Evolutionary conservation across 2,113 vertebrate species (phyloP).

Genomic region (Cheirogaleus medius): DNA sequence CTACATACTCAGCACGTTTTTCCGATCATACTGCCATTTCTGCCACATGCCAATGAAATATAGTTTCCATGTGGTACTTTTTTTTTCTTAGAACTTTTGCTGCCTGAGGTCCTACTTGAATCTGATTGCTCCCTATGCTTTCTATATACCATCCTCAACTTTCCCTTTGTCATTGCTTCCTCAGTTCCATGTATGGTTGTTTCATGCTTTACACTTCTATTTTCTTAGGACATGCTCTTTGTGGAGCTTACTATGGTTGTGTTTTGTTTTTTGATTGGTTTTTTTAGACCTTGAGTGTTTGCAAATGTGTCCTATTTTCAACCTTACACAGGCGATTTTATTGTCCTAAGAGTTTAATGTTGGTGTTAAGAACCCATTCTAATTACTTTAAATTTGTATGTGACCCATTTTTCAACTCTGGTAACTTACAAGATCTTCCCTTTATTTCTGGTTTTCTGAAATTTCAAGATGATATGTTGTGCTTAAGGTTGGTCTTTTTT

Average conservation of each 20-base stretch:
- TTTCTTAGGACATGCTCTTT: neutral
- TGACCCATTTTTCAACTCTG: neutral
- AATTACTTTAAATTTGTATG: neutral
- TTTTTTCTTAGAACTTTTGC: neutral
- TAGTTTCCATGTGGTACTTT: neutral
- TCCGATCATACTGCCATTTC: neutral
- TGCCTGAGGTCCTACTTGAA: neutral
- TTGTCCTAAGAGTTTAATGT: constrained; percentile 16
- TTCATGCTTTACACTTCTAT: neutral
- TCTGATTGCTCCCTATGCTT: neutral
- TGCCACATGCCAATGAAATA: neutral
- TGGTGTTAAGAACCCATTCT: neutral
- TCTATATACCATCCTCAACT: neutral
- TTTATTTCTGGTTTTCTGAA: constrained; percentile 14
- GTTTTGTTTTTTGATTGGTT: neutral
- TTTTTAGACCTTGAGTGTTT: neutral
- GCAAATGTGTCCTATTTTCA: neutral
- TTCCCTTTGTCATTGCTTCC: neutral
- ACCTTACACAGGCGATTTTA: neutral
- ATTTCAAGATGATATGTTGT: constrained; percentile 27
- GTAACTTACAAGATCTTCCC: neutral
- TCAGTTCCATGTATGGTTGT: neutral
- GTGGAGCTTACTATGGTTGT: neutral
- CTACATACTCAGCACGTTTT: neutral
- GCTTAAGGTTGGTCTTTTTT: neutral